Evolutionary conservation across 2,113 vertebrate genomes (phyloP).

Genomic region (Hypomesus transpacificus): DNA sequence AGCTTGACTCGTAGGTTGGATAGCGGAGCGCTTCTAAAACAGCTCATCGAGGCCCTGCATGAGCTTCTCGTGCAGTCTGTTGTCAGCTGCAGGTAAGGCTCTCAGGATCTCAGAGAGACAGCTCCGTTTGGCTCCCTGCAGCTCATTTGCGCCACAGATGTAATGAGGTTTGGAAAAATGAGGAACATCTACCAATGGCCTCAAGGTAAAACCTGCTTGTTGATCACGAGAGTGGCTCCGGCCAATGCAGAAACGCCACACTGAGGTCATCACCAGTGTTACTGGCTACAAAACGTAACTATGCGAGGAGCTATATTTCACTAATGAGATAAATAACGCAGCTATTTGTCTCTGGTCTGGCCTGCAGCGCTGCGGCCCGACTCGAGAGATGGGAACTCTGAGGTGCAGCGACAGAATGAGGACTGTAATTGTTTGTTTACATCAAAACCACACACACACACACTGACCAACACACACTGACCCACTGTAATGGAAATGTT

Average conservation of each 20-base stretch:
- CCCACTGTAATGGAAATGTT: too few species aligned
- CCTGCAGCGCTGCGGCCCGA: slow-evolving; percentile 29
- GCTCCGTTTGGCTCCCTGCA: slow-evolving; percentile 40
- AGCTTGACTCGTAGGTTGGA: slow-evolving; percentile 8
- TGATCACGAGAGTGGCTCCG: slow-evolving; percentile 54
- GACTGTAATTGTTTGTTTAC: background rate
- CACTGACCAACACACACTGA: background rate
- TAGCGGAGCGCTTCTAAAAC: slow-evolving; percentile 8
- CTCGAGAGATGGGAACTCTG: slow-evolving; percentile 31
- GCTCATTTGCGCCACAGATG: slow-evolving; percentile 53
- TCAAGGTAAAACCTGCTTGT: slow-evolving; percentile 51
- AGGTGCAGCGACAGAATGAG: slow-evolving; percentile 32
- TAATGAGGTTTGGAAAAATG: slow-evolving; percentile 55
- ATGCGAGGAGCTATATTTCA: slow-evolving; percentile 46
- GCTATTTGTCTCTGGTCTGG: slow-evolving; percentile 47
- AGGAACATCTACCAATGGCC: slow-evolving; percentile 58
- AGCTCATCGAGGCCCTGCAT: slow-evolving; percentile 18
- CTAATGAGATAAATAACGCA: slow-evolving; percentile 62
- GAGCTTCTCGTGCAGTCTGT: too few species aligned
- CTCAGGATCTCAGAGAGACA: slow-evolving; percentile 32
- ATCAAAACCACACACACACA: background rate
- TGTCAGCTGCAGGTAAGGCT: too few species aligned
- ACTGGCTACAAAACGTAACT: slow-evolving; percentile 52
- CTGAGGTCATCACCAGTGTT: slow-evolving; percentile 35
- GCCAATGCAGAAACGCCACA: slow-evolving; percentile 21